Evolutionary conservation across 2,888 invertebrate genomes (phyloP), one percentile per base, ranked within the genome.

Genomic region (Acheta domesticus): DNA sequence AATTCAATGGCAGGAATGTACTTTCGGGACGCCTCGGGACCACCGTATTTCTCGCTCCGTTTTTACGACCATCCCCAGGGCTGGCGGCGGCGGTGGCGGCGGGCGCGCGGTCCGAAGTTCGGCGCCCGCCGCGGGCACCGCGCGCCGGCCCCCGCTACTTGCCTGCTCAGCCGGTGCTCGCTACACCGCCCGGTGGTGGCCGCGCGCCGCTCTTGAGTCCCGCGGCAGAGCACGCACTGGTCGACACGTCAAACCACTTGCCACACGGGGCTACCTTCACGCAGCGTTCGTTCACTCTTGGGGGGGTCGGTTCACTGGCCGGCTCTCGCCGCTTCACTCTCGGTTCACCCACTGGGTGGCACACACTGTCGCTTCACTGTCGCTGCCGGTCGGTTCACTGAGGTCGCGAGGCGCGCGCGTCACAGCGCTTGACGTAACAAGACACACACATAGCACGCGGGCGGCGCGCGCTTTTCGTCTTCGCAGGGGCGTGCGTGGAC

Each of bases 101-200:
- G 36, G 36, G 36, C 36, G 36, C 36, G 36, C 36, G 4, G 36
- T 36, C 36, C 36, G 36, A 36, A 36, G 36, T 36, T 36, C 36
- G 36, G 36, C 36, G 36, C 36, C 36, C 36, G 36, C 36, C 36
- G 36, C 36, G 36, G 36, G 8, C 36, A 36, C 36, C 36, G 36
- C 36, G 36, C 36, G 36, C 36, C 36, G 36, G 36, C 8, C 62
- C 62, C 14, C 62, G 62, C 62, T 62, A 62, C 62, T 62, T 62
- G 62, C 62, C 62, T 62, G 62, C 62, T 62, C 62, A 62, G n/a
- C 62, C 62, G 62, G 62, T 62, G 62, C 62, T 62, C 62, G 62
- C 16, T 62, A 62, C 62, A 62, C 62, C 62, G 62, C 62, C n/a
- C 62, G 62, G 16, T 62, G 62, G 62, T 62, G 14, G 62, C 62